Percentiles rank a stretch among this genome's conserved stretches.
Evolutionary conservation across 2,888 invertebrate species (phyloP).

Genomic region (Mayetiola destructor): DNA sequence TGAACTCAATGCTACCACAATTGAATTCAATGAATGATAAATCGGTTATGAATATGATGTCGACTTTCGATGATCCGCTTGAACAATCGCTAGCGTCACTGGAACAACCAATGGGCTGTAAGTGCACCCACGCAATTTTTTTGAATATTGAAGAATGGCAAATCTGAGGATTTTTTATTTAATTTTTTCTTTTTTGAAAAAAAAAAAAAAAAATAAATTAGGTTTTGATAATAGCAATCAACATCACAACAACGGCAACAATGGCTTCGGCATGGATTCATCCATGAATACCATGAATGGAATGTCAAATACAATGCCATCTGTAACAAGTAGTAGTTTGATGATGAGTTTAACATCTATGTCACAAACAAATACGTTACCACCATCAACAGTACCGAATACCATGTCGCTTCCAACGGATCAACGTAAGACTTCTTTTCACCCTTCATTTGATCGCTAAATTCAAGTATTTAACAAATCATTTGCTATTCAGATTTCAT

Average conservation of each 20-base stretch:
- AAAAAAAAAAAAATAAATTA: too few species aligned
- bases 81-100: constrained; percentile 56
- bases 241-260: constrained; percentile 11
- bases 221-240: constrained; percentile 2
- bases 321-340: constrained; percentile 26
- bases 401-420: constrained; percentile 19
- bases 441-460: too few species aligned
- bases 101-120: constrained; percentile 35
- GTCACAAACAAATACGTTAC: neutral
- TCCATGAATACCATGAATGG: constrained; percentile 7
- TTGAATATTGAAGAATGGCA: too few species aligned
- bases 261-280: constrained; percentile 14
- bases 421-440: neutral
- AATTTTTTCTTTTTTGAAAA: too few species aligned
- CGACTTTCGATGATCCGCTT: constrained; percentile 48
- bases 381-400: constrained; percentile 27
- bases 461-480: too few species aligned
- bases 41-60: constrained; percentile 13
- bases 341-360: constrained; percentile 21
- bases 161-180: too few species aligned
- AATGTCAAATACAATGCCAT: constrained; percentile 11
- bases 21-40: constrained; percentile 18
- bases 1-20: constrained; percentile 16
- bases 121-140: neutral
- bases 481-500: constrained; percentile 2